Evolutionary conservation across 2,888 invertebrate genomes (phyloP).

Genomic region (Sinodicranocentrus sp.): DNA sequence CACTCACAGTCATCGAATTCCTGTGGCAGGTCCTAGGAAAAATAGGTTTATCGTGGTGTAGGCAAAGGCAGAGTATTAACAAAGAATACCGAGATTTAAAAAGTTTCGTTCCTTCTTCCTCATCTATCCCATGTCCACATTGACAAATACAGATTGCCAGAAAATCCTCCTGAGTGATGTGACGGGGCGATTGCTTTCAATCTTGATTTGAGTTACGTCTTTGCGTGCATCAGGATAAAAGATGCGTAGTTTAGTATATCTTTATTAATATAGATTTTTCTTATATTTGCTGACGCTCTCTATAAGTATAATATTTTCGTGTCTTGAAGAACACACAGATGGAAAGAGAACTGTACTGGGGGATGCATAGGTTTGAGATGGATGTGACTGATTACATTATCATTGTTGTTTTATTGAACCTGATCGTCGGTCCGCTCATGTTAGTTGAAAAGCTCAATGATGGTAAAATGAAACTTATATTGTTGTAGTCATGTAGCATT

Average conservation of each 20-base stretch:
- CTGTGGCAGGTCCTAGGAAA: conserved; percentile 48
- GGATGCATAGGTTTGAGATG: conserved; percentile 25
- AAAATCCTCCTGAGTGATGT: conserved; percentile 6
- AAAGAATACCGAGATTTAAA: not conserved
- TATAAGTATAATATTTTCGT: too few species aligned
- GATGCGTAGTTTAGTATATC: too few species aligned
- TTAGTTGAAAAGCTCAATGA: not conserved
- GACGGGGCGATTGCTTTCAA: conserved; percentile 27
- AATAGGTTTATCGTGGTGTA: conserved; percentile 34
- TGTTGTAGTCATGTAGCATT: too few species aligned
- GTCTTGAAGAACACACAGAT: too few species aligned
- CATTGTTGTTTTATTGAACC: conserved; percentile 41
- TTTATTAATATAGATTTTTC: not conserved
- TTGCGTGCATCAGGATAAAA: conserved; percentile 21
- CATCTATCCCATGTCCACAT: not conserved
- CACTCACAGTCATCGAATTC: conserved; percentile 9
- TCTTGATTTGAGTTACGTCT: conserved; percentile 11
- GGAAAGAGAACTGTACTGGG: too few species aligned
- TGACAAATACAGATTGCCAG: conserved; percentile 51
- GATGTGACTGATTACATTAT: conserved; percentile 48
- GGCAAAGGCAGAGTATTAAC: conserved; percentile 25
- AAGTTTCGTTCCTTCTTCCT: too few species aligned
- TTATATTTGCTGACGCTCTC: too few species aligned
- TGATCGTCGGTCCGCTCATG: not conserved
- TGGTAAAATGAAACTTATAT: too few species aligned